phyloP scores from a whole-genome alignment of 23 tunicate species.

The Trididemnum nubilum region DNA sequence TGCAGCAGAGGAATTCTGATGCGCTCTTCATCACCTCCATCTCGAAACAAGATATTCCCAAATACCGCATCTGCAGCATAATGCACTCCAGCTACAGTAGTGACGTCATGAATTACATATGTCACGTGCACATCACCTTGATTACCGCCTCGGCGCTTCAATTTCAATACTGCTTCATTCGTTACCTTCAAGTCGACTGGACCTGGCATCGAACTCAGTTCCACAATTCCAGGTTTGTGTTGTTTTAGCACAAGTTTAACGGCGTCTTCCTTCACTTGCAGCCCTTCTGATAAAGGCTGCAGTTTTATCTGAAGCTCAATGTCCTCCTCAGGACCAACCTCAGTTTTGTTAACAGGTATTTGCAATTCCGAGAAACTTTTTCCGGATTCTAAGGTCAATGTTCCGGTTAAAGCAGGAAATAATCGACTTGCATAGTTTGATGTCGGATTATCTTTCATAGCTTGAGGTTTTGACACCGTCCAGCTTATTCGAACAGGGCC shows the following conservation, averaged over 20 bases:
- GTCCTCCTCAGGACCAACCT: slow-evolving; percentile 30
- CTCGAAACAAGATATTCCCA: slow-evolving; percentile 11
- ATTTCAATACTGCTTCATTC: slow-evolving; percentile 7
- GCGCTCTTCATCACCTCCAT: slow-evolving; percentile 35
- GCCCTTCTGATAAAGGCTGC: slow-evolving; percentile 17
- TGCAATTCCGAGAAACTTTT: background rate
- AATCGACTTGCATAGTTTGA: background rate
- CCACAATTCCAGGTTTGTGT: slow-evolving; percentile 27
- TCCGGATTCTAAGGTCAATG: slow-evolving; percentile 1
- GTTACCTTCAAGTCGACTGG: background rate
- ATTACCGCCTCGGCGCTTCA: slow-evolving; percentile 50
- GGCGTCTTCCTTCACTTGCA: slow-evolving; percentile 11
- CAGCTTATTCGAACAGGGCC: slow-evolving; percentile 13
- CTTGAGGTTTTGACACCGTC: background rate
- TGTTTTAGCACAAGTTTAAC: background rate
- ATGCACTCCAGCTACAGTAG: slow-evolving; percentile 60
- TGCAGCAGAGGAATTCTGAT: slow-evolving; percentile 42
- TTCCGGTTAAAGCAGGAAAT: slow-evolving; percentile 10
- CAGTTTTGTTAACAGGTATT: slow-evolving; percentile 21
- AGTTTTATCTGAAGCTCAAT: background rate
- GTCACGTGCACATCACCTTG: slow-evolving; percentile 65
- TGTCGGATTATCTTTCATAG: background rate
- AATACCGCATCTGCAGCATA: slow-evolving; percentile 47
- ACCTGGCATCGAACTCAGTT: background rate
- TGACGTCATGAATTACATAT: slow-evolving; percentile 67